phyloP scores from a whole-genome alignment of 2,888 invertebrate species.

The Eugnorisma glareosa region DNA sequence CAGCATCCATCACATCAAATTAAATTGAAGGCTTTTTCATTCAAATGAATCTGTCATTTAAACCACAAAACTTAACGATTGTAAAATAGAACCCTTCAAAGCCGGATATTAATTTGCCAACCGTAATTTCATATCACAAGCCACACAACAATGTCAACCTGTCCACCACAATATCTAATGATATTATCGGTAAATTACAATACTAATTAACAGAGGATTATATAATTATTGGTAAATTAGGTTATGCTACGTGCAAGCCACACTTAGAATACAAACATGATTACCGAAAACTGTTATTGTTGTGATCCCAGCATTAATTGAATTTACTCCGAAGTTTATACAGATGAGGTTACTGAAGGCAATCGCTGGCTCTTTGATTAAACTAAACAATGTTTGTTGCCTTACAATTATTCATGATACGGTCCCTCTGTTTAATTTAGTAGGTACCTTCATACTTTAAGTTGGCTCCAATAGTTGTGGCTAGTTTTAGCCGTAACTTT shows the following conservation, averaged over 20 bases:
- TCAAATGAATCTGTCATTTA: neutral
- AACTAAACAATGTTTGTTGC: conserved; percentile 86
- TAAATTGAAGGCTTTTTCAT: neutral
- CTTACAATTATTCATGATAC: conserved; percentile 83
- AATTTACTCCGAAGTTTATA: conserved; percentile 87
- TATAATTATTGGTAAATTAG: conserved; percentile 70
- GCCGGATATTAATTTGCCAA: conserved; percentile 18
- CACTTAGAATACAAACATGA: conserved; percentile 83
- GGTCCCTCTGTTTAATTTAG: conserved; percentile 72
- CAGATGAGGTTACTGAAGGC: conserved; percentile 84
- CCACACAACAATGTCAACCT: conserved; percentile 33
- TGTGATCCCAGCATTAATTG: conserved; percentile 86
- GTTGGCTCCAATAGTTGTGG: conserved; percentile 49
- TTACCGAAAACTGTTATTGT: conserved; percentile 88
- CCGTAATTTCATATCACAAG: conserved; percentile 27
- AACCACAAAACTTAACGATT: neutral
- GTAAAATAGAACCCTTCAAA: conserved; percentile 3
- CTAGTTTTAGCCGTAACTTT: conserved; percentile 43
- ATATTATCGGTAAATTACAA: conserved; percentile 45
- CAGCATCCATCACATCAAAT: neutral
- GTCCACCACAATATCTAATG: conserved; percentile 46
- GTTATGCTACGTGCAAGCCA: conserved; percentile 66
- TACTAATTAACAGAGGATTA: conserved; percentile 66
- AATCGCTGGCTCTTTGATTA: conserved; percentile 86
- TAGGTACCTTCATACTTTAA: conserved; percentile 69